phyloP scores from a whole-genome alignment of 2,888 invertebrate species.

The Rugalucina vietnamica region DNA sequence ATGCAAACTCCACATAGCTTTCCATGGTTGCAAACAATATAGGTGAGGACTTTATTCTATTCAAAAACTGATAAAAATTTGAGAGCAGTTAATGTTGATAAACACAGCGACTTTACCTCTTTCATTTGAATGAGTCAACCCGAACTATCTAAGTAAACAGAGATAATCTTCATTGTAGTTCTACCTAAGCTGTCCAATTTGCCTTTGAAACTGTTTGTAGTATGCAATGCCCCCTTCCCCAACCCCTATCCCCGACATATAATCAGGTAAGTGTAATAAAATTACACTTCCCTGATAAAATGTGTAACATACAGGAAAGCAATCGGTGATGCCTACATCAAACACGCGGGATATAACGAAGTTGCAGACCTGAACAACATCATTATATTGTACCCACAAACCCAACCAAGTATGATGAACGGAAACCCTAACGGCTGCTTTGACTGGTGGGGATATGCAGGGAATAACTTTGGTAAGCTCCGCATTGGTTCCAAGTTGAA shows the following conservation, averaged over 20 bases:
- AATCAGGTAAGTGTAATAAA: neutral
- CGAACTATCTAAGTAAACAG: neutral
- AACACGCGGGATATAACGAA: constrained; percentile 77
- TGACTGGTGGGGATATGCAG: constrained; percentile 78
- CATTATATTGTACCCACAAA: constrained; percentile 78
- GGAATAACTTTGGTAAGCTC: constrained; percentile 63
- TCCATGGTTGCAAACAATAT: constrained; percentile 44
- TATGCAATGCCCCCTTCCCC: too few relatives aligned
- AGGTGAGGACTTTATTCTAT: constrained; percentile 13
- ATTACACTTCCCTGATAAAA: neutral
- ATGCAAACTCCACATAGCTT: constrained; percentile 47
- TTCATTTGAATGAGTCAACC: neutral
- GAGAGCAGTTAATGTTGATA: too few relatives aligned
- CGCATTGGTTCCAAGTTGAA: neutral
- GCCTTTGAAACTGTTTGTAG: neutral
- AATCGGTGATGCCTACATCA: constrained; percentile 72
- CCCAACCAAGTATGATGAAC: constrained; percentile 9
- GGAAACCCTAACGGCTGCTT: constrained; percentile 74
- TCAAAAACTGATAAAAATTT: neutral
- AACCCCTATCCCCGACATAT: too few relatives aligned
- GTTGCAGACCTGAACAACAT: constrained; percentile 78
- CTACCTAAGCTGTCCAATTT: neutral
- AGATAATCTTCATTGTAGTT: neutral
- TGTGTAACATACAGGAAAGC: constrained; percentile 43
- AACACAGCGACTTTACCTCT: too few relatives aligned